These are phyloP conservation scores for Dryobates pubescens DNA, from an alignment of 2,797 vertebrate species.

Conservation along the genomic window DNA sequence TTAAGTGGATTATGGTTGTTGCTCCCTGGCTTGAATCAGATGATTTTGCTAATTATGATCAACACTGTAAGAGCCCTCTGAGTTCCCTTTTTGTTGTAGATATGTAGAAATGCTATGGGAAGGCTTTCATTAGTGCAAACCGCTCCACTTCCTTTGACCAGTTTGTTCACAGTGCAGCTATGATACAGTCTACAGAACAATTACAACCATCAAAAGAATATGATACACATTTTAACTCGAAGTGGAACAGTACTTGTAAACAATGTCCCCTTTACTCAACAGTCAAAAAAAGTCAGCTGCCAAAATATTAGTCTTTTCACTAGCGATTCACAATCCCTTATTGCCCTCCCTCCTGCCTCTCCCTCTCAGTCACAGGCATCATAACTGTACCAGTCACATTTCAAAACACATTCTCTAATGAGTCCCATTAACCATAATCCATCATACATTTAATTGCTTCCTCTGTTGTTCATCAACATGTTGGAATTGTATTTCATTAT, in stretches of 20 bases:
- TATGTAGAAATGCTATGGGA: background rate
- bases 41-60: background rate
- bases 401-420: constrained; percentile 64
- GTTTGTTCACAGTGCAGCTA: background rate
- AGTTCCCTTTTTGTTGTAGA: background rate
- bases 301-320: background rate
- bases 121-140: background rate
- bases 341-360: background rate
- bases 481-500: constrained; percentile 38
- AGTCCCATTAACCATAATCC: constrained; percentile 52
- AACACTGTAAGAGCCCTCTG: background rate
- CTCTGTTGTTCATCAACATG: constrained; percentile 38
- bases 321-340: background rate
- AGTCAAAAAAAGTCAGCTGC: background rate
- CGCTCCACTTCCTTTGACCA: background rate
- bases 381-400: constrained; percentile 15
- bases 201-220: background rate
- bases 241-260: background rate
- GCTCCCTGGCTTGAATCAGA: background rate
- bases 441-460: constrained; percentile 59
- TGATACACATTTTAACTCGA: background rate
- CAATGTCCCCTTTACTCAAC: background rate
- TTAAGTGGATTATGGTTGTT: background rate
- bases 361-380: background rate
- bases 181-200: background rate